Evolutionary conservation across 2,888 invertebrate species (phyloP).

Genomic region (Metellina segmentata): DNA sequence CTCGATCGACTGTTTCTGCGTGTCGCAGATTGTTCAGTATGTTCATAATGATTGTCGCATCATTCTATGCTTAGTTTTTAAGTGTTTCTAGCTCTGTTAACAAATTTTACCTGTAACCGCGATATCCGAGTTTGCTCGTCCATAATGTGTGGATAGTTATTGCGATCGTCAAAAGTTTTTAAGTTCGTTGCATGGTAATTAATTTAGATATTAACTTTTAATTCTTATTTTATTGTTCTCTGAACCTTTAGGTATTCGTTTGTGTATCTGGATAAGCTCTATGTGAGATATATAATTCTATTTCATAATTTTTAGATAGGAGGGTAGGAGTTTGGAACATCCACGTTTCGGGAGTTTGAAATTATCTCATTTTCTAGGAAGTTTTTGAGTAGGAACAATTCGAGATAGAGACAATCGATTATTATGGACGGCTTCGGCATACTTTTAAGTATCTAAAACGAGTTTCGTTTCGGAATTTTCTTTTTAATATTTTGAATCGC

Average conservation of each 20-base stretch:
- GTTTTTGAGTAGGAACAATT: slow-evolving; percentile 30
- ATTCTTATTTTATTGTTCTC: not conserved
- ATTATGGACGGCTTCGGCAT: slow-evolving; percentile 46
- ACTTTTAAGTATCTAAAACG: not conserved
- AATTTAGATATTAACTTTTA: not conserved
- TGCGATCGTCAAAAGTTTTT: not conserved
- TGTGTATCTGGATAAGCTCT: not conserved
- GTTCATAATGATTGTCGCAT: not conserved
- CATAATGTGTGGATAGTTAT: not conserved
- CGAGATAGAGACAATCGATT: slow-evolving; percentile 6
- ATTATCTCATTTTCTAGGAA: not conserved
- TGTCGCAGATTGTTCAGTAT: not conserved
- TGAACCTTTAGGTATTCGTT: not conserved
- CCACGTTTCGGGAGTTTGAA: not conserved
- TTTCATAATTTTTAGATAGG: not conserved
- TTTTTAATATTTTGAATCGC: slow-evolving; percentile 29
- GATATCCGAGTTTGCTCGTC: not conserved
- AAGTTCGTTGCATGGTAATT: not conserved
- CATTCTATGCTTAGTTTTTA: not conserved
- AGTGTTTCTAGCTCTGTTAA: not conserved
- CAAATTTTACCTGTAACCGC: slow-evolving; percentile 29
- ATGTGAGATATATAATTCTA: not conserved
- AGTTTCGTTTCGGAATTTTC: not conserved
- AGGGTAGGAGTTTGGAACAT: not conserved
- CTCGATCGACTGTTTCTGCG: not conserved